Conservation (phyloP, 1,140 invertebrate genomes). For the Temnothorax nylanderi region DNA sequence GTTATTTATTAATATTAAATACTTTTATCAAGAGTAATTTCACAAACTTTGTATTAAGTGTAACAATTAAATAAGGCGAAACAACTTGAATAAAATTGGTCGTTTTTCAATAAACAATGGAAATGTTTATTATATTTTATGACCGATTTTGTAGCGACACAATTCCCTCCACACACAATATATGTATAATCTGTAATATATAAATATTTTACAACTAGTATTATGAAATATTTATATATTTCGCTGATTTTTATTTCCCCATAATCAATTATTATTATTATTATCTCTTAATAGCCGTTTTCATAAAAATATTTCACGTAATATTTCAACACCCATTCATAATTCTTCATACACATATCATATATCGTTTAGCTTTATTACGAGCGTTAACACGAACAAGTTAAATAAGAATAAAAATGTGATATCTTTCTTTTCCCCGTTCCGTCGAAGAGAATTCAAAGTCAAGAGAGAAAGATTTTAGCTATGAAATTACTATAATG, state of each 20-base stretch:
- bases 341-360: background rate
- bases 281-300: background rate
- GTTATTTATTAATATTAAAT: background rate
- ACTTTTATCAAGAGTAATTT: conserved; percentile 17
- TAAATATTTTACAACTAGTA: background rate
- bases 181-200: background rate
- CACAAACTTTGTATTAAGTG: conserved; percentile 31
- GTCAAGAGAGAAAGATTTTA: background rate
- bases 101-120: conserved; percentile 22
- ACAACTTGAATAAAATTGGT: conserved; percentile 42
- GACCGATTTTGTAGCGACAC: conserved; percentile 19
- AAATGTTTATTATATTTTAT: conserved; percentile 45
- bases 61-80: conserved; percentile 38
- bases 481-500: background rate
- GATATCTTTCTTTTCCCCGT: background rate
- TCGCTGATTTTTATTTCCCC: conserved; percentile 15
- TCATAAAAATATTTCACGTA: background rate
- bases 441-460: background rate
- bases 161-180: background rate
- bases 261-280: no score
- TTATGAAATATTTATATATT: background rate
- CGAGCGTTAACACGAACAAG: background rate
- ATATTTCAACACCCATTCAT: background rate
- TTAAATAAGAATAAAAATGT: background rate
- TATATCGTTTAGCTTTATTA: background rate